Evolutionary conservation across 2,113 vertebrate species (phyloP).

Genomic region (Rhinopomastus cyanomelas): DNA sequence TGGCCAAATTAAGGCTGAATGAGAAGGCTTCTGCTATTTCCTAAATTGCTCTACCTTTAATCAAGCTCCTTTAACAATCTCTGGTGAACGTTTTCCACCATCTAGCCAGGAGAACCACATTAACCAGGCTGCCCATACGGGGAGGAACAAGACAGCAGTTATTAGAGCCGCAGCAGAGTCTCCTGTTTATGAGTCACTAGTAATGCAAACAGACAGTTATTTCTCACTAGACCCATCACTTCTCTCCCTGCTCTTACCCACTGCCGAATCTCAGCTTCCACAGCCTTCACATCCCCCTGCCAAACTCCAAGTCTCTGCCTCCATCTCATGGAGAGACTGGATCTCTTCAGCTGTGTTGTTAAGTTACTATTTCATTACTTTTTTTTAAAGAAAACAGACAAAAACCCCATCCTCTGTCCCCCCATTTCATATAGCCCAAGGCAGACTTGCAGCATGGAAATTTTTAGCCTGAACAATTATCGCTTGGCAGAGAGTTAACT

Average conservation of each 20-base stretch:
- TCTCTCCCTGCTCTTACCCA: neutral
- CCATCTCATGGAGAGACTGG: slow-evolving; percentile 63
- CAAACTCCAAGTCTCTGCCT: slow-evolving; percentile 61
- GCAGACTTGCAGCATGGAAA: slow-evolving; percentile 33
- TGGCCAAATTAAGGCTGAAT: slow-evolving; percentile 51
- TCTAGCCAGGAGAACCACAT: slow-evolving; percentile 2
- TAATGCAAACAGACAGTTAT: slow-evolving; percentile 12
- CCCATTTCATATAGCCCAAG: slow-evolving; percentile 27
- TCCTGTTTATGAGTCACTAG: neutral
- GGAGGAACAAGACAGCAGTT: neutral
- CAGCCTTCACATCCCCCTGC: neutral
- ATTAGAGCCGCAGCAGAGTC: neutral
- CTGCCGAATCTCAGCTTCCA: neutral
- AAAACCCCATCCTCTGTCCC: neutral
- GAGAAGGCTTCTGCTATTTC: slow-evolving; percentile 46
- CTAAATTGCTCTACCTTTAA: slow-evolving; percentile 48
- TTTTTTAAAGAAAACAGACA: neutral
- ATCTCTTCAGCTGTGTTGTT: neutral
- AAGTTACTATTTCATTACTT: neutral
- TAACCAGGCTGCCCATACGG: neutral
- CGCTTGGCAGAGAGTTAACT: slow-evolving; percentile 28
- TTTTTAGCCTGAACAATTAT: slow-evolving; percentile 57
- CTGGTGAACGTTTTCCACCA: neutral
- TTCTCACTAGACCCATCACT: neutral
- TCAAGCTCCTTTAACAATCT: slow-evolving; percentile 45